These are phyloP conservation scores for Aurelia aurita complex sp. Pacific DNA, from an alignment of 30 jellyfish, hydroid and myxozoan genomes.

Conservation along the genomic window DNA sequence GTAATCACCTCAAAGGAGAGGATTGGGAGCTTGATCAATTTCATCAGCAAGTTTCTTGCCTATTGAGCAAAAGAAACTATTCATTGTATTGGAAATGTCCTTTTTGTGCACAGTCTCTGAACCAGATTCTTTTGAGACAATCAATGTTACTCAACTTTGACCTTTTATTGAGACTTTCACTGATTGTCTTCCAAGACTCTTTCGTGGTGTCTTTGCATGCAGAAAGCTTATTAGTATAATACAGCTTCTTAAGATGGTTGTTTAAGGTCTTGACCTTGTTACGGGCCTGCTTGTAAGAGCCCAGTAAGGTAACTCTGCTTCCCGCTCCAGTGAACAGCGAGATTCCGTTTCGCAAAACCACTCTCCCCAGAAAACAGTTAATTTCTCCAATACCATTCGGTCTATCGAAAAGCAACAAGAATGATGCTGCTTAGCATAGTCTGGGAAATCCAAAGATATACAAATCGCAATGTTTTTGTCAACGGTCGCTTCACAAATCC, in stretches of 20 bases:
- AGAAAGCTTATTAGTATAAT: conserved; percentile 5
- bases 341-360: too few species aligned
- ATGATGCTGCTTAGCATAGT: too few species aligned
- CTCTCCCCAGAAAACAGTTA: too few species aligned
- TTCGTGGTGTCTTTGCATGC: background rate
- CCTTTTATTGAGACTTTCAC: conserved; percentile 1
- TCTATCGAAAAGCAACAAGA: too few species aligned
- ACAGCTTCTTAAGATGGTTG: conserved; percentile 8
- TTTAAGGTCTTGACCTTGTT: background rate
- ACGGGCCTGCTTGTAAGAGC: conserved; percentile 5
- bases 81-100: conserved; percentile 50
- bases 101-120: background rate
- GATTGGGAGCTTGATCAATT: conserved; percentile 45
- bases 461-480: too few species aligned
- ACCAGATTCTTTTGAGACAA: too few species aligned
- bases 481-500: too few species aligned
- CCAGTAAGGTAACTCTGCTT: background rate
- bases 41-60: conserved; percentile 51
- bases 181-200: conserved; percentile 10
- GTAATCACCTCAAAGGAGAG: conserved; percentile 24
- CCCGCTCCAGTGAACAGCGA: too few species aligned
- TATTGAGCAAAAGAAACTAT: conserved; percentile 60
- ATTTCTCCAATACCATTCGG: too few species aligned
- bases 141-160: background rate
- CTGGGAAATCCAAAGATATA: too few species aligned